phyloP scores from a whole-genome alignment of 2,113 vertebrate species.

The Ptychochromis oligacanthus region DNA sequence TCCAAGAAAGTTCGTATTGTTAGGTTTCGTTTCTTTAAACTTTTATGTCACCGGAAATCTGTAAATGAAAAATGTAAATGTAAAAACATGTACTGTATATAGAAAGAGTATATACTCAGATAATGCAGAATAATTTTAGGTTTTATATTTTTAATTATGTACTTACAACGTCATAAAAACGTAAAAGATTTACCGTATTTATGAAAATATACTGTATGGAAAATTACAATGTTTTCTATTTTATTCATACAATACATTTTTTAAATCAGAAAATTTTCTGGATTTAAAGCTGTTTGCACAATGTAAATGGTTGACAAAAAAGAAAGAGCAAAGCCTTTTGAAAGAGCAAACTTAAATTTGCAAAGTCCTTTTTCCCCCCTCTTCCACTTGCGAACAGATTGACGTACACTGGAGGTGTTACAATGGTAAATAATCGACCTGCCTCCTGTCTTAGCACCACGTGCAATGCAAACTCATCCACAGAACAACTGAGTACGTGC shows the following conservation, averaged over 20 bases:
- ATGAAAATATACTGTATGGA: not conserved
- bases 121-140: not conserved
- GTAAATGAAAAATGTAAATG: too few species aligned
- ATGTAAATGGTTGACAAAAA: not conserved
- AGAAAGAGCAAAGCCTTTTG: not conserved
- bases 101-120: not conserved
- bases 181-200: not conserved
- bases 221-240: not conserved
- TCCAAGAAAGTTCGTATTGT: too few species aligned
- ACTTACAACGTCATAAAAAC: not conserved
- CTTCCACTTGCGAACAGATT: not conserved
- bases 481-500: not conserved
- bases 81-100: not conserved
- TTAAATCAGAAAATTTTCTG: not conserved
- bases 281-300: not conserved
- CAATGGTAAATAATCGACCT: slow-evolving; percentile 43
- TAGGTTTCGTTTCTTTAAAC: too few species aligned
- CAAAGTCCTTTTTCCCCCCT: not conserved
- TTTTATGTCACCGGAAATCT: not conserved
- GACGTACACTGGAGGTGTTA: slow-evolving; percentile 41
- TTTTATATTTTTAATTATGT: not conserved
- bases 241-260: not conserved
- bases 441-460: not conserved
- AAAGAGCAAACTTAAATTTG: not conserved
- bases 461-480: slow-evolving; percentile 22